A percentile compares a stretch with the other conserved stretches of the same genome.
Conservation (phyloP, 35 echinoderm and acorn worm genomes). For the Hemicentrotus pulcherrimus region DNA sequence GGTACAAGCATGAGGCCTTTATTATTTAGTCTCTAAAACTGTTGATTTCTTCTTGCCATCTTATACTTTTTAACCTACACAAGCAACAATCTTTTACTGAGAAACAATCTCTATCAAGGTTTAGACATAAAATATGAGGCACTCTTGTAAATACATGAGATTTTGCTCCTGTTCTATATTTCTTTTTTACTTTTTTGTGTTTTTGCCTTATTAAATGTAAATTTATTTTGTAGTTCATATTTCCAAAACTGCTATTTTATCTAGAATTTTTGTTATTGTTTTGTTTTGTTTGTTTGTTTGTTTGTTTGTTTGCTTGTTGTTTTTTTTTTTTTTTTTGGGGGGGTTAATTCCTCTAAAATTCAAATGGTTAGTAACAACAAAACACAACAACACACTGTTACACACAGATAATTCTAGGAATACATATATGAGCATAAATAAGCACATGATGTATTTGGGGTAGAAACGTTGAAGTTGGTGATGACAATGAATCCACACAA, state of each 20-base stretch:
- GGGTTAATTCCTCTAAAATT: not conserved
- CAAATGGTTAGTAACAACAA: not conserved
- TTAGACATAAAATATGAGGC: not conserved
- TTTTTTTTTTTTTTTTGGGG: no score
- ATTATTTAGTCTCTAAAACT: not conserved
- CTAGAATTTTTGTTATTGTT: no score
- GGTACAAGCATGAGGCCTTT: not conserved
- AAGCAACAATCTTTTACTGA: not conserved
- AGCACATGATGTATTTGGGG: not conserved
- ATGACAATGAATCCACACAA: constrained; percentile 27
- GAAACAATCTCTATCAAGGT: not conserved
- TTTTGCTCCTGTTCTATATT: not conserved
- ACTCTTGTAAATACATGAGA: not conserved
- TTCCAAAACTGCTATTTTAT: not conserved
- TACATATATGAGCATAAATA: not conserved
- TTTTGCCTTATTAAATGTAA: not conserved
- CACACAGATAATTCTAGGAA: not conserved
- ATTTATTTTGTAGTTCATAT: not conserved
- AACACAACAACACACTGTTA: not conserved
- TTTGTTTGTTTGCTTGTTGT: no score
- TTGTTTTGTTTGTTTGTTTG: no score
- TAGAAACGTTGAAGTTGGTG: not conserved
- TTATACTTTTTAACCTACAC: not conserved
- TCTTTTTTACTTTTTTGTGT: not conserved
- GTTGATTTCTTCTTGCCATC: not conserved